These are phyloP conservation scores for Anoura caudifer DNA, from an alignment of 2,113 vertebrate genomes.

Conservation along the genomic window DNA sequence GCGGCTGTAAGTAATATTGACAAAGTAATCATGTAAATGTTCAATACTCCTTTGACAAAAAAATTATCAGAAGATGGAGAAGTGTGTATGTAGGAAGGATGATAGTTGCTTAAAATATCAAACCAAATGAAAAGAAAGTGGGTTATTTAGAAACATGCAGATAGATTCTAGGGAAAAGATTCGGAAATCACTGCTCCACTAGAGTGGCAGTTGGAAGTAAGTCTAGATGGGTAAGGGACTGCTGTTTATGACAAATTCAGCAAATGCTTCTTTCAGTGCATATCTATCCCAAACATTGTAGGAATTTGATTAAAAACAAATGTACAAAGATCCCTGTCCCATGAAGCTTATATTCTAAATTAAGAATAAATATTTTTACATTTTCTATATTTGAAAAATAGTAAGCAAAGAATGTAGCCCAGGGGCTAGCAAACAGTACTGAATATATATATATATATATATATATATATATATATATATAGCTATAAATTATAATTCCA, in stretches of 20 bases:
- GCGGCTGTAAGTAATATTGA: neutral
- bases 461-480: too few relatives aligned
- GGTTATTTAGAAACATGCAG: neutral
- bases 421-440: neutral
- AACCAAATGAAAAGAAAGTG: neutral
- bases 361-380: neutral
- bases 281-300: neutral
- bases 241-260: neutral
- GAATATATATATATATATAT: too few relatives aligned
- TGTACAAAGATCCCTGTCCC: neutral
- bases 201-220: neutral
- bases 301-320: slow-evolving; percentile 15
- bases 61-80: neutral
- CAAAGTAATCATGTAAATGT: neutral
- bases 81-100: neutral
- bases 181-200: neutral
- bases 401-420: neutral
- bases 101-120: neutral
- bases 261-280: neutral
- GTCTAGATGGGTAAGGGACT: neutral
- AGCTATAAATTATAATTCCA: too few relatives aligned
- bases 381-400: neutral
- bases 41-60: neutral
- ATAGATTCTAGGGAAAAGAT: neutral
- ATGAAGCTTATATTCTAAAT: neutral